phyloP scores from a whole-genome alignment of 1,140 invertebrate species.

The Antheraea pernyi region DNA sequence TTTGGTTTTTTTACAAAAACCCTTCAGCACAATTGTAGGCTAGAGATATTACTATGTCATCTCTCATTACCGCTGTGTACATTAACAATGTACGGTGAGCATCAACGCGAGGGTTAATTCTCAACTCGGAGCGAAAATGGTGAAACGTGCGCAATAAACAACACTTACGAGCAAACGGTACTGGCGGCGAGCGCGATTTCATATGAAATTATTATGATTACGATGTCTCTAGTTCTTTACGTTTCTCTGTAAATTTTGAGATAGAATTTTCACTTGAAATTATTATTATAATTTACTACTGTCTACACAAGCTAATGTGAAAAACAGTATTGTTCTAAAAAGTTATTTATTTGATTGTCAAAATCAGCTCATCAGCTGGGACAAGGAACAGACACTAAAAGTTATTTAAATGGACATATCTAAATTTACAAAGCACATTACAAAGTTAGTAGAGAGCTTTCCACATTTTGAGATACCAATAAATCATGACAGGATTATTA shows the following conservation, averaged over 20 bases:
- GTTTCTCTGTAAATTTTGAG: conserved; percentile 22
- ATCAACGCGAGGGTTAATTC: conserved; percentile 23
- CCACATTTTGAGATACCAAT: too few relatives aligned
- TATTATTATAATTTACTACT: neutral
- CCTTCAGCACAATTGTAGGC: too few relatives aligned
- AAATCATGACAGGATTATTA: too few relatives aligned
- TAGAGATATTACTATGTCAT: neutral
- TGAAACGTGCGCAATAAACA: conserved; percentile 29
- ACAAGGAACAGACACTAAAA: too few relatives aligned
- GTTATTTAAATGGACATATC: too few relatives aligned
- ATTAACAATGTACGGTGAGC: conserved; percentile 19
- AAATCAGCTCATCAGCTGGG: too few relatives aligned
- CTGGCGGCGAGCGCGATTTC: conserved; percentile 26
- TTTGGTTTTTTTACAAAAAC: too few relatives aligned
- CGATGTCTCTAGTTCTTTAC: conserved; percentile 22
- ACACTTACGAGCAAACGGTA: conserved; percentile 20
- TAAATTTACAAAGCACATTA: too few relatives aligned
- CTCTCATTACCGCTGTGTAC: conserved; percentile 19
- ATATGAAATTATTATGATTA: conserved; percentile 42
- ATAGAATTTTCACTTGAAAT: conserved; percentile 9
- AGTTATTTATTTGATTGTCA: too few relatives aligned
- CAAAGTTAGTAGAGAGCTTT: too few relatives aligned
- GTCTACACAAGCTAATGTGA: too few relatives aligned
- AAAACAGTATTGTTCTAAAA: too few relatives aligned
- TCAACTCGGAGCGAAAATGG: conserved; percentile 18